Conservation (phyloP, 2,888 invertebrate species). For the Teleiodes luculella region DNA sequence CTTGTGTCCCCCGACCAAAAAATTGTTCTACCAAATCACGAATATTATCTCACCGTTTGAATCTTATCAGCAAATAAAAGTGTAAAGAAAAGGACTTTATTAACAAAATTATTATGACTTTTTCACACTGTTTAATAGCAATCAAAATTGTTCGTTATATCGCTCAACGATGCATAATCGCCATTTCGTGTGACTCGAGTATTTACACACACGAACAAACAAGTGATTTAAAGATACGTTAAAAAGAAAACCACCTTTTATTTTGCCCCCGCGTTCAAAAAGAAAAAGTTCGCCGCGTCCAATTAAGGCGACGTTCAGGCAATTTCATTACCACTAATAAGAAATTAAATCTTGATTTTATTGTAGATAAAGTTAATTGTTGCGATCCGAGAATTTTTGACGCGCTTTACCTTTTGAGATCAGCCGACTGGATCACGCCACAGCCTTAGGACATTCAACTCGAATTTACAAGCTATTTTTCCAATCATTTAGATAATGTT, state of each 20-base stretch:
- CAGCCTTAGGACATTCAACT: slow-evolving; percentile 7
- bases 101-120: slow-evolving; percentile 18
- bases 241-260: slow-evolving; percentile 17
- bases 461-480: slow-evolving; percentile 2
- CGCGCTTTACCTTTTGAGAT: slow-evolving; percentile 24
- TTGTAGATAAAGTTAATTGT: slow-evolving; percentile 60
- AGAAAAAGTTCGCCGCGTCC: slow-evolving; percentile 33
- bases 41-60: no score
- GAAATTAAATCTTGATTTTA: slow-evolving; percentile 66
- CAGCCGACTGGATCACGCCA: slow-evolving; percentile 11
- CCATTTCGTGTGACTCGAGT: slow-evolving; percentile 38
- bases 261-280: slow-evolving; percentile 16
- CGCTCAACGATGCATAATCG: slow-evolving; percentile 39
- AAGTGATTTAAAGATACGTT: slow-evolving; percentile 26
- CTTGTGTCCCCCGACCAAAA: no score
- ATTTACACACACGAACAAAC: slow-evolving; percentile 32
- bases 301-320: slow-evolving; percentile 58
- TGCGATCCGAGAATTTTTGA: slow-evolving; percentile 45
- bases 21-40: no score
- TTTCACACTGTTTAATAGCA: slow-evolving; percentile 40
- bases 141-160: slow-evolving; percentile 34
- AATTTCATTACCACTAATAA: slow-evolving; percentile 57
- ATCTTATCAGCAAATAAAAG: no score
- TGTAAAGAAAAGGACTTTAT: background rate
- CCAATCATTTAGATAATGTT: slow-evolving; percentile 44